Evolutionary conservation across 2,797 vertebrate genomes (phyloP).

Genomic region (Bryconaethiops microstoma): DNA sequence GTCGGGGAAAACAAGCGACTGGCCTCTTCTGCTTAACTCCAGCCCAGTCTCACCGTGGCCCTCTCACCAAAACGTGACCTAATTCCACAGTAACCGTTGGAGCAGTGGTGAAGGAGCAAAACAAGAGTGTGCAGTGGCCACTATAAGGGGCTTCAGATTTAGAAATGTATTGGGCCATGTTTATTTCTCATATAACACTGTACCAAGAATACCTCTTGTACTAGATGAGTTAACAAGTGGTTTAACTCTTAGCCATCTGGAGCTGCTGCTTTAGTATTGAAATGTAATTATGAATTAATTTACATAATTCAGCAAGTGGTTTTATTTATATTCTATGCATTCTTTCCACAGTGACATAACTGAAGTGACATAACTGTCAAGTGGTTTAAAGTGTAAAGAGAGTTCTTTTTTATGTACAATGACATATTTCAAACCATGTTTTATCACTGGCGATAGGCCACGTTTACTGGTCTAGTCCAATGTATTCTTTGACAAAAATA

Average conservation of each 20-base stretch:
- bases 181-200: background rate
- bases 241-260: background rate
- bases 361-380: no score
- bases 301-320: background rate
- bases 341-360: no score
- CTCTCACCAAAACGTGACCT: conserved; percentile 44
- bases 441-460: no score
- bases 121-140: background rate
- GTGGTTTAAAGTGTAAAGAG: no score
- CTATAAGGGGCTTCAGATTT: background rate
- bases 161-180: conserved; percentile 6
- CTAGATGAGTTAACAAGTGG: conserved; percentile 8
- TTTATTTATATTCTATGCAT: background rate
- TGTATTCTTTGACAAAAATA: no score
- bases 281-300: background rate
- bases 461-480: no score
- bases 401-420: no score
- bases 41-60: conserved; percentile 17
- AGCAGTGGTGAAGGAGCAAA: conserved; percentile 1
- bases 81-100: conserved; percentile 26
- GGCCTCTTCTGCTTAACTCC: conserved; percentile 9
- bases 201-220: background rate
- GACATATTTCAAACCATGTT: no score
- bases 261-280: background rate
- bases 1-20: conserved; percentile 37